Percentiles rank a stretch among this genome's conserved stretches.
These are phyloP conservation scores for Drosophila engyochracea DNA, from an alignment of 2,888 invertebrate genomes.

Conservation along the genomic window DNA sequence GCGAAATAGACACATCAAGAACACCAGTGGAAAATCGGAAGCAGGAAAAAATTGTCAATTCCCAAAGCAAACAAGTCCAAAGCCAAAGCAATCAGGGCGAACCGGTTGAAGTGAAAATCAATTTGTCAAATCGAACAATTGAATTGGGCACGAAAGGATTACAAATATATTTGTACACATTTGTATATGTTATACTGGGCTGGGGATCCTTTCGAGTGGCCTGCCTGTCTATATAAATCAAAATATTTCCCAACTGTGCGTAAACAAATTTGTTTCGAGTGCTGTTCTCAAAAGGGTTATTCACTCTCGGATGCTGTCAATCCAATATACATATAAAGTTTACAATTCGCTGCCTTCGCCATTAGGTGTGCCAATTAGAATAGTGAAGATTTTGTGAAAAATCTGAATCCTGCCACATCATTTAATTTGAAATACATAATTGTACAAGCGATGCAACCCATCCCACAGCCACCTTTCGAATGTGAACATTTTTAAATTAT, in stretches of 20 bases:
- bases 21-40: conserved; percentile 15
- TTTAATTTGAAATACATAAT: conserved; percentile 77
- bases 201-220: conserved; percentile 45
- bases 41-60: conserved; percentile 57
- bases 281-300: conserved; percentile 61
- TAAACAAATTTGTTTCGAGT: conserved; percentile 76
- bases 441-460: conserved; percentile 46
- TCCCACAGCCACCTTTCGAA: conserved; percentile 34
- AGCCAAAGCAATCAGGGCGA: conserved; percentile 69
- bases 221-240: conserved; percentile 67
- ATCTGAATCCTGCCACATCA: conserved; percentile 84
- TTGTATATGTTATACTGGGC: background rate
- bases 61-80: conserved; percentile 70
- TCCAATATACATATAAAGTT: conserved; percentile 40
- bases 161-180: conserved; percentile 34
- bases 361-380: conserved; percentile 80
- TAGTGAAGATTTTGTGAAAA: conserved; percentile 69
- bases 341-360: conserved; percentile 64
- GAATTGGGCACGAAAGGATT: conserved; percentile 77
- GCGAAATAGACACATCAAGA: conserved; percentile 52
- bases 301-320: conserved; percentile 23
- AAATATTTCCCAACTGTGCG: conserved; percentile 70
- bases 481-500: conserved; percentile 83
- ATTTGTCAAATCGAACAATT: conserved; percentile 79
- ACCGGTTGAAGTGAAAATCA: conserved; percentile 72